phyloP scores from a whole-genome alignment of 2,888 invertebrate species.

The Machimus rusticus region DNA sequence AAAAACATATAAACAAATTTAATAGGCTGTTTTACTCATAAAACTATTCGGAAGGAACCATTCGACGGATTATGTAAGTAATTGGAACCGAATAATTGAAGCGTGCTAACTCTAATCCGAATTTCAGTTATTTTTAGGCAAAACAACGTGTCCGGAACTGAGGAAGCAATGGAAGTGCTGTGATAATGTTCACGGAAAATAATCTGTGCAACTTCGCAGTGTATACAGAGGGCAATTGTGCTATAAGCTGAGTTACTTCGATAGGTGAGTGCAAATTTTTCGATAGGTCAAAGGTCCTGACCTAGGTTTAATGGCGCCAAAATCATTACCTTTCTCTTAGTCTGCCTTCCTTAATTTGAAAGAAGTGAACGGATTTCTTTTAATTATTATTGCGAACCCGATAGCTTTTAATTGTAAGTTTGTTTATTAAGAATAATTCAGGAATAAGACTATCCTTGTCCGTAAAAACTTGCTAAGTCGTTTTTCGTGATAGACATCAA shows the following conservation, averaged over 20 bases:
- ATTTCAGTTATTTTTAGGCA: background rate
- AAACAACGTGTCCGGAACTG: background rate
- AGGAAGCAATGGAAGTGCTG: background rate
- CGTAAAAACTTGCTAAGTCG: background rate
- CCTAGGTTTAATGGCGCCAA: background rate
- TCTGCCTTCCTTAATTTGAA: background rate
- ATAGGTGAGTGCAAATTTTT: background rate
- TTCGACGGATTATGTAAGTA: background rate
- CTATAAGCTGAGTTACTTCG: background rate
- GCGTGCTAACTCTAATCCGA: background rate
- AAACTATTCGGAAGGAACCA: background rate
- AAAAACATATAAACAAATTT: background rate
- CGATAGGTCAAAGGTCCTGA: background rate
- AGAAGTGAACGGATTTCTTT: background rate
- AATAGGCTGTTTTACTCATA: background rate
- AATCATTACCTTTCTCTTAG: background rate
- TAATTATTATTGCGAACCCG: background rate
- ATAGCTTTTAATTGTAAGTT: background rate
- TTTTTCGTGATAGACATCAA: background rate
- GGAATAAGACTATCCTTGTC: background rate
- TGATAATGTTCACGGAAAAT: background rate
- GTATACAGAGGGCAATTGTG: background rate
- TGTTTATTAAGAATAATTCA: background rate
- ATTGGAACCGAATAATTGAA: background rate
- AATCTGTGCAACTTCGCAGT: background rate